Percentiles rank a stretch among this genome's conserved stretches.
Conservation (phyloP, 2,797 vertebrate species). For the Agapornis canus region DNA sequence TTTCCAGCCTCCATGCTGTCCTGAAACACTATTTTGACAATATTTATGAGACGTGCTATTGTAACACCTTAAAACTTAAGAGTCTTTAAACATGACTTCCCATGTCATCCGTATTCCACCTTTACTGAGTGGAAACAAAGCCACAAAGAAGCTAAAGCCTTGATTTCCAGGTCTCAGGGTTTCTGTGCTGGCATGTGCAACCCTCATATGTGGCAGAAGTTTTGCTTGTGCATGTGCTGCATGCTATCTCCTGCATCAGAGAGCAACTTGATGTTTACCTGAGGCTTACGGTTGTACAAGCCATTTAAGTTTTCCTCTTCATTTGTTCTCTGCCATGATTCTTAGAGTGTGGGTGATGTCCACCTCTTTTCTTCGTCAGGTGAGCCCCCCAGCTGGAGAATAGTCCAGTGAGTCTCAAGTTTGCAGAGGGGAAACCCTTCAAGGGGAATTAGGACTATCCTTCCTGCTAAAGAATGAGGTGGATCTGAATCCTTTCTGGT, state of each 20-base stretch:
- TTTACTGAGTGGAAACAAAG: background rate
- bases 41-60: background rate
- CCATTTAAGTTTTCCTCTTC: background rate
- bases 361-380: background rate
- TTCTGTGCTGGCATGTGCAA: background rate
- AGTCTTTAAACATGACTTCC: background rate
- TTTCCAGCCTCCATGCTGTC: background rate
- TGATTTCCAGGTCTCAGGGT: background rate
- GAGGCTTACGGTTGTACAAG: background rate
- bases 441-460: background rate
- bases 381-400: background rate
- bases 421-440: background rate
- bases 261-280: background rate
- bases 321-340: background rate
- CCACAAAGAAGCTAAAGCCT: background rate
- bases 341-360: rapidly evolving
- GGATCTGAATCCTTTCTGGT: background rate
- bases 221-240: background rate
- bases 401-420: background rate
- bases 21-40: background rate
- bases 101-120: background rate
- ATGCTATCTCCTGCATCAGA: background rate
- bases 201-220: rapidly evolving
- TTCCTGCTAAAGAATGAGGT: background rate
- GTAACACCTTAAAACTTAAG: background rate